A percentile compares a stretch with the other conserved stretches of the same genome.
Conservation (phyloP, 2,888 invertebrate species). For the Cryptocephalus primarius region DNA sequence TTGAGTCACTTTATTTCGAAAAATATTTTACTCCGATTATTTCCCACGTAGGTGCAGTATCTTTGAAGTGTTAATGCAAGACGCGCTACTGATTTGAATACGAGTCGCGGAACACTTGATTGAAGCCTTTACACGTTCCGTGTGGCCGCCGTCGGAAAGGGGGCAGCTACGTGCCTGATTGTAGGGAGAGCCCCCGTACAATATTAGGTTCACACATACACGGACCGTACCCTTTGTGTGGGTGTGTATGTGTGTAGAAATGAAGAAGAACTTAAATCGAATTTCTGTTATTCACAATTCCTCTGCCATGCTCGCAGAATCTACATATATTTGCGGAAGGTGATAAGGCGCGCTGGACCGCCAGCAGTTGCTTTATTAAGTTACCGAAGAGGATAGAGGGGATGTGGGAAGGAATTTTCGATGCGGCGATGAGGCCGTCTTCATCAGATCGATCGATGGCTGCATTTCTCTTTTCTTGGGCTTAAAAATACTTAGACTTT, state of each 20-base stretch:
- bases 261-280: conserved; percentile 36
- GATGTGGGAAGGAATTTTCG: too few relatives aligned
- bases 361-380: conserved; percentile 25
- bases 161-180: conserved; percentile 8
- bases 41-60: too few relatives aligned
- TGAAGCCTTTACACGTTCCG: too few relatives aligned
- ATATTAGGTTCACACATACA: conserved; percentile 28
- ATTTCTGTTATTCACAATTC: conserved; percentile 34
- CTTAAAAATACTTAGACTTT: too few relatives aligned
- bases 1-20: too few relatives aligned
- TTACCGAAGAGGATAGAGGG: conserved; percentile 9
- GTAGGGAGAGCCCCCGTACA: conserved; percentile 8
- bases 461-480: too few relatives aligned
- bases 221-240: conserved; percentile 27
- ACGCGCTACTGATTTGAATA: too few relatives aligned
- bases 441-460: too few relatives aligned
- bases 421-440: too few relatives aligned
- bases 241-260: conserved; percentile 26
- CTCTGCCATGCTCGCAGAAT: conserved; percentile 25
- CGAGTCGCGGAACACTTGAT: too few relatives aligned
- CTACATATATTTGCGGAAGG: conserved; percentile 34
- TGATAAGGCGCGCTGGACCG: conserved; percentile 19
- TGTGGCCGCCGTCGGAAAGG: not conserved
- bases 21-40: too few relatives aligned
- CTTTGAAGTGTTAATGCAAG: too few relatives aligned